These are phyloP conservation scores for Lichenostomus cassidix DNA, from an alignment of 2,113 vertebrate species.

Conservation along the genomic window DNA sequence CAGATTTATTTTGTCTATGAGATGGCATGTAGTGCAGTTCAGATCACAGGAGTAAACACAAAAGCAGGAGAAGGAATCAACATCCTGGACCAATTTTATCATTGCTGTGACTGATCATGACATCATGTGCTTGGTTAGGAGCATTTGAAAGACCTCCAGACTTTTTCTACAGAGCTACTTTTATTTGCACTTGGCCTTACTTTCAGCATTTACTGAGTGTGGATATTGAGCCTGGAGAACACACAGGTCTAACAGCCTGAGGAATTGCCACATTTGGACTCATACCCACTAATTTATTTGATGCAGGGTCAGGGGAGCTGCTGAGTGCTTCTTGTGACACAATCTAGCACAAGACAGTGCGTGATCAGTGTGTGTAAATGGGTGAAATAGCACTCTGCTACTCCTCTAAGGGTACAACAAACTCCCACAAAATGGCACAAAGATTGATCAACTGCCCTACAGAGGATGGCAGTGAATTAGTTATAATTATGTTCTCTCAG, in stretches of 20 bases:
- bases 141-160: background rate
- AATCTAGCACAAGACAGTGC: background rate
- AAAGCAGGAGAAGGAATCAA: background rate
- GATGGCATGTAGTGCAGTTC: background rate
- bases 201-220: background rate
- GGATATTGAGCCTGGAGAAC: background rate
- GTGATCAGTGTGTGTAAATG: background rate
- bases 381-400: background rate
- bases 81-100: background rate
- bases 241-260: background rate
- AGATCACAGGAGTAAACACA: background rate
- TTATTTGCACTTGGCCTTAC: background rate
- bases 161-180: background rate
- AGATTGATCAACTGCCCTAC: background rate
- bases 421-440: background rate
- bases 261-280: background rate
- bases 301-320: rapidly evolving
- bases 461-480: background rate
- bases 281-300: background rate
- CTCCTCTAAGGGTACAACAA: background rate
- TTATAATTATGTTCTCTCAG: background rate
- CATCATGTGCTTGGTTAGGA: background rate
- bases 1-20: background rate
- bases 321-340: background rate
- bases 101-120: background rate